Conservation (phyloP, 2,113 vertebrate genomes). For the Austrofundulus limnaeus region DNA sequence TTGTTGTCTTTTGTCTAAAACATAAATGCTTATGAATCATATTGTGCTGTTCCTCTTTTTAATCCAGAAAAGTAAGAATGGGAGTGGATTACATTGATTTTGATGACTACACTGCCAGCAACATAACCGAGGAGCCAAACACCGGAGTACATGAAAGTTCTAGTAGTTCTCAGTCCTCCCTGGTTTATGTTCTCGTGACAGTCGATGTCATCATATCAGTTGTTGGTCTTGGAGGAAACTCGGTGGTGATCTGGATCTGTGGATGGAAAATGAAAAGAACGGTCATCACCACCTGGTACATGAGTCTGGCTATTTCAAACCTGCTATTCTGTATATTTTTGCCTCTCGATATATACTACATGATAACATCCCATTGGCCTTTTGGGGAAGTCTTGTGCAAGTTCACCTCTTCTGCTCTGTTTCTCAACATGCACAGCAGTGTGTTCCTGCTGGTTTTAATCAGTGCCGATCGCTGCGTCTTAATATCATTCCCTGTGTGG, state of each 20-base stretch:
- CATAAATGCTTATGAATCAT: slow-evolving; percentile 5
- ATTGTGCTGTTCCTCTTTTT: neutral
- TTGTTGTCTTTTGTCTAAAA: neutral
- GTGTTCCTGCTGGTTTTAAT: slow-evolving; percentile 86
- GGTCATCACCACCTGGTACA: slow-evolving; percentile 85
- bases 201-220: slow-evolving; percentile 79
- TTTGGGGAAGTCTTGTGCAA: slow-evolving; percentile 87
- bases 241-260: slow-evolving; percentile 84
- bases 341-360: slow-evolving; percentile 72
- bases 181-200: slow-evolving; percentile 31
- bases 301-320: slow-evolving; percentile 86
- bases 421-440: slow-evolving; percentile 91
- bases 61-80: slow-evolving; percentile 53
- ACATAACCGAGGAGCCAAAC: slow-evolving; percentile 35
- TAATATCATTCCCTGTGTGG: slow-evolving; percentile 85
- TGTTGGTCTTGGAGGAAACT: slow-evolving; percentile 84
- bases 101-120: slow-evolving; percentile 48
- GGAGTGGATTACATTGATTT: slow-evolving; percentile 53
- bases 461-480: slow-evolving; percentile 85
- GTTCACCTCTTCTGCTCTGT: slow-evolving; percentile 82
- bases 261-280: slow-evolving; percentile 88
- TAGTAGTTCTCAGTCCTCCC: neutral
- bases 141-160: neutral
- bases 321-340: slow-evolving; percentile 86
- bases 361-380: slow-evolving; percentile 77